Conservation (phyloP, 1,140 invertebrate genomes). For the Cydia splendana region DNA sequence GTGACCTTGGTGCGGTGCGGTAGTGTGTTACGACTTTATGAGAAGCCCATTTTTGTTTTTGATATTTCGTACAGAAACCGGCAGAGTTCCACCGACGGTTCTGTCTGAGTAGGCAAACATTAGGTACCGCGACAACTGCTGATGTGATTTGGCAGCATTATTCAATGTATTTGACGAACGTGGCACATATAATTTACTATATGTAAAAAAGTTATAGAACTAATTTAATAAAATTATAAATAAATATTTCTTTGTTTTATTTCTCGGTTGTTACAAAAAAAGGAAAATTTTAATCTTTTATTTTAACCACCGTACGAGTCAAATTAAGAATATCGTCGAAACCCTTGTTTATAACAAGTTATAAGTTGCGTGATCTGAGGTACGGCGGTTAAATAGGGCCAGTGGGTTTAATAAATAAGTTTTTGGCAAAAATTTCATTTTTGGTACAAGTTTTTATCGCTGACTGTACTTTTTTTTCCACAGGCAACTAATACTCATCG, state of each 20-base stretch:
- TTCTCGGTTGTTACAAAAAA: conserved; percentile 31
- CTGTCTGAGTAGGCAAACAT: conserved; percentile 70
- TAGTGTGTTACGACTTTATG: neutral
- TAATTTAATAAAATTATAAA: conserved; percentile 80
- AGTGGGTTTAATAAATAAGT: no score
- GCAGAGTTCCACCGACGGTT: conserved; percentile 37
- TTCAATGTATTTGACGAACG: conserved; percentile 75
- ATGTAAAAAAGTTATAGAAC: conserved; percentile 79
- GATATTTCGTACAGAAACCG: conserved; percentile 19
- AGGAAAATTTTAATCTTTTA: no score
- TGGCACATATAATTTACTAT: conserved; percentile 75
- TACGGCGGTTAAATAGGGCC: no score
- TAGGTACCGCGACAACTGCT: conserved; percentile 72
- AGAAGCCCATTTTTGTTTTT: neutral
- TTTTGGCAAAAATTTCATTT: no score
- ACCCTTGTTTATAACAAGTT: no score
- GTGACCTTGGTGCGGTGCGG: neutral
- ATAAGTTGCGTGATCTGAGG: no score
- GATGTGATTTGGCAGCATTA: conserved; percentile 69
- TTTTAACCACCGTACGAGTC: no score
- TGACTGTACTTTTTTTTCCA: no score
- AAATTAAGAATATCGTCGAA: no score
- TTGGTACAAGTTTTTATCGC: no score
- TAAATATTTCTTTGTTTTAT: conserved; percentile 58
- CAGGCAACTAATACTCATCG: no score